Conservation (phyloP, 2,113 vertebrate species). For the Laticauda laticaudata region DNA sequence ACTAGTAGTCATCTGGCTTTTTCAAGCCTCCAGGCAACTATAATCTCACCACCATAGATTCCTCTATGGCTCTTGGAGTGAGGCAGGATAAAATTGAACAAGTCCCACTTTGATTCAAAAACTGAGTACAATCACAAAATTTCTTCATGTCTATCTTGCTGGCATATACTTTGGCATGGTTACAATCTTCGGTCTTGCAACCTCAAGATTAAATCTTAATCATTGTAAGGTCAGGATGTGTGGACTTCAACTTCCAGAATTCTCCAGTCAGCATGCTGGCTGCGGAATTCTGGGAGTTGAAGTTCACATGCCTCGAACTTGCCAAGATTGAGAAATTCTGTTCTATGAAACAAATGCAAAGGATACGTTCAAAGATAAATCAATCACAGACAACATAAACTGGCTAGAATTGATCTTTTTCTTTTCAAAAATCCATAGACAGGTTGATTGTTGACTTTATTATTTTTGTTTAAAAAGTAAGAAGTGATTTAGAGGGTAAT, state of each 20-base stretch:
- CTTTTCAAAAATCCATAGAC: background rate
- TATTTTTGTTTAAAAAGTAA: background rate
- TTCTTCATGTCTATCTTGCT: background rate
- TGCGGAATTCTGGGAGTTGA: background rate
- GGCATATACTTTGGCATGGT: background rate
- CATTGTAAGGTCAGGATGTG: background rate
- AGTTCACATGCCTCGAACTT: background rate
- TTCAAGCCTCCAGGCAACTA: background rate
- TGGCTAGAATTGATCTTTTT: background rate
- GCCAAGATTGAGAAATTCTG: background rate
- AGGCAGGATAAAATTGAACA: background rate
- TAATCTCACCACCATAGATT: background rate
- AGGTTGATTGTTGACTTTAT: background rate
- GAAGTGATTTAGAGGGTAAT: background rate
- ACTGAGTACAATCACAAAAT: background rate
- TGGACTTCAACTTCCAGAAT: background rate
- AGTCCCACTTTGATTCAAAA: background rate
- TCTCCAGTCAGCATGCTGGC: background rate
- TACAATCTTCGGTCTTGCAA: background rate
- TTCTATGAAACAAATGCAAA: background rate
- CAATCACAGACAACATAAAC: background rate
- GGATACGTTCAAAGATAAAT: background rate
- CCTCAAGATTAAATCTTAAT: background rate
- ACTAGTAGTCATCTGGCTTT: background rate
- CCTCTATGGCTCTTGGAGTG: background rate